phyloP scores from a whole-genome alignment of 2,888 invertebrate species.

The Vanessa cardui region DNA sequence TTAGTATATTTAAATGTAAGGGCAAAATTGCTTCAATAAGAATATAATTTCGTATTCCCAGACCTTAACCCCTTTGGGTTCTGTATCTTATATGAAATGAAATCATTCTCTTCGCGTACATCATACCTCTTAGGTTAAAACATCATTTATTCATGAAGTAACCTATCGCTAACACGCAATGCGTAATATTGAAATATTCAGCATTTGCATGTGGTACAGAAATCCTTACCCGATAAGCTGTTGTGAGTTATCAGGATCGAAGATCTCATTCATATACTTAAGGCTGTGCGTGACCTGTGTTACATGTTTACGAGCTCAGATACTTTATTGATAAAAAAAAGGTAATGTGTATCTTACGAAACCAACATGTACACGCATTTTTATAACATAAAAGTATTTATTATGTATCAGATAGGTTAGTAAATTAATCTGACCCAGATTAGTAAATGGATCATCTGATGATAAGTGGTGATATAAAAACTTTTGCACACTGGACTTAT shows the following conservation, averaged over 20 bases:
- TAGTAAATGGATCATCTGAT: too few species aligned
- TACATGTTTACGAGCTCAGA: constrained; percentile 33
- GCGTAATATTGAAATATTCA: constrained; percentile 38
- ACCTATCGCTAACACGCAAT: constrained; percentile 33
- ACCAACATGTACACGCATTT: not conserved
- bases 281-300: constrained; percentile 40
- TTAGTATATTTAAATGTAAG: constrained; percentile 15
- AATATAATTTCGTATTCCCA: constrained; percentile 15
- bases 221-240: constrained; percentile 37
- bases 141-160: constrained; percentile 37
- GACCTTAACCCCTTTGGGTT: constrained; percentile 14
- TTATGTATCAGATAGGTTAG: too few species aligned
- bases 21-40: constrained; percentile 3
- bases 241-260: constrained; percentile 42
- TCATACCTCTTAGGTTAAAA: constrained; percentile 33
- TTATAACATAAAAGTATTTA: too few species aligned
- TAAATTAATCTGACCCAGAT: too few species aligned
- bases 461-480: too few species aligned
- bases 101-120: constrained; percentile 28
- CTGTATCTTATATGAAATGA: constrained; percentile 26
- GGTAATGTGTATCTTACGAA: not conserved
- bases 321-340: constrained; percentile 20
- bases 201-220: constrained; percentile 39
- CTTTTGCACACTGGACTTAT: too few species aligned
- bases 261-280: constrained; percentile 34